A percentile compares a stretch with the other conserved stretches of the same genome.
phyloP scores from a whole-genome alignment of 2,113 vertebrate genomes.

The Chloropsis hardwickii region DNA sequence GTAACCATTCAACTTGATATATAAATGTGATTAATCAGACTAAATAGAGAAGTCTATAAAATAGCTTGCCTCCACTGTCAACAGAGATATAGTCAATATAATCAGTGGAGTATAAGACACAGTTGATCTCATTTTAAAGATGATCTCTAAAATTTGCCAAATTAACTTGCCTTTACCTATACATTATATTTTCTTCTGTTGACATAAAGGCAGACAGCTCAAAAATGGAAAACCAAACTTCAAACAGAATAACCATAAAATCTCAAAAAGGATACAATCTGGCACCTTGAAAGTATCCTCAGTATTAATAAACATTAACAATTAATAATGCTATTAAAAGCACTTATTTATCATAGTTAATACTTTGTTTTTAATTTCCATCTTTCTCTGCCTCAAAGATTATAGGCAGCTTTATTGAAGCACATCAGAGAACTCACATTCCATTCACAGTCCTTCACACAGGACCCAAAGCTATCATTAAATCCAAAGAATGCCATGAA shows the following conservation, averaged over 20 bases:
- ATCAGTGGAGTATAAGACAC: not conserved
- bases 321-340: not conserved
- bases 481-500: not conserved
- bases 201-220: not conserved
- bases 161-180: not conserved
- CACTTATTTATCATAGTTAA: not conserved
- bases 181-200: not conserved
- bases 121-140: not conserved
- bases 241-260: not conserved
- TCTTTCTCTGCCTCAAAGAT: not conserved
- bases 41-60: not conserved
- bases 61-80: not conserved
- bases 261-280: not conserved
- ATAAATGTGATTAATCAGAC: not conserved
- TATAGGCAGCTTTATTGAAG: not conserved
- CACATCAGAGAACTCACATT: not conserved
- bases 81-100: not conserved
- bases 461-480: not conserved
- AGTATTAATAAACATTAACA: not conserved
- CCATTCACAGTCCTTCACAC: not conserved
- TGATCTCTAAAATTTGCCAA: not conserved
- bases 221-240: not conserved
- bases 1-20: not conserved
- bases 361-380: not conserved
- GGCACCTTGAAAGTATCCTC: not conserved